phyloP scores from a whole-genome alignment of 2,797 vertebrate genomes.

The Ceryle rudis region DNA sequence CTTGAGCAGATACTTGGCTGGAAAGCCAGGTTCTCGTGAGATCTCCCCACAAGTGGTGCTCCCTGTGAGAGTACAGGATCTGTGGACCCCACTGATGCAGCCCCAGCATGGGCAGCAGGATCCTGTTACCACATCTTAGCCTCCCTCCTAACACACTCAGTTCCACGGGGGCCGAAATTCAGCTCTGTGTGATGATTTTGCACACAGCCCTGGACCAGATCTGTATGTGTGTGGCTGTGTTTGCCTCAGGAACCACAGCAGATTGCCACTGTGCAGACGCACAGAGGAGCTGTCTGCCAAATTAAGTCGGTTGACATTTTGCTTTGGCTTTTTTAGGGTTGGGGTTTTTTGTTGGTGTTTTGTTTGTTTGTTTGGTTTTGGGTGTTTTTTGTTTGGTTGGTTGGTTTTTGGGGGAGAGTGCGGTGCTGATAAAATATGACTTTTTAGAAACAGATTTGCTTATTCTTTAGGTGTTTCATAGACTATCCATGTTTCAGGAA shows the following conservation, averaged over 20 bases:
- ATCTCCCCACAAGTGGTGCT: not conserved
- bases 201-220: not conserved
- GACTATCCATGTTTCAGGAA: not conserved
- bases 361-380: not conserved
- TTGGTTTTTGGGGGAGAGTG: no score
- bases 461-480: not conserved
- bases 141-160: accelerated
- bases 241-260: not conserved
- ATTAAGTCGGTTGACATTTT: not conserved
- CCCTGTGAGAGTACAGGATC: accelerated
- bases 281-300: not conserved
- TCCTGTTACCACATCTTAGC: not conserved
- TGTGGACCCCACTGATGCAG: accelerated
- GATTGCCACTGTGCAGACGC: not conserved
- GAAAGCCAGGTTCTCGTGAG: not conserved
- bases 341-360: not conserved
- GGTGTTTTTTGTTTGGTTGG: no score
- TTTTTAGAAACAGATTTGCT: not conserved
- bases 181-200: not conserved
- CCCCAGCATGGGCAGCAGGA: not conserved
- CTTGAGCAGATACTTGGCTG: not conserved
- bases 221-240: not conserved
- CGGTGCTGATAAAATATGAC: not conserved
- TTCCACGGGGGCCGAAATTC: accelerated
- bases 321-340: not conserved